Base-by-base conservation (phyloP, 1,140 invertebrate species). In the Linepithema humile region DNA sequence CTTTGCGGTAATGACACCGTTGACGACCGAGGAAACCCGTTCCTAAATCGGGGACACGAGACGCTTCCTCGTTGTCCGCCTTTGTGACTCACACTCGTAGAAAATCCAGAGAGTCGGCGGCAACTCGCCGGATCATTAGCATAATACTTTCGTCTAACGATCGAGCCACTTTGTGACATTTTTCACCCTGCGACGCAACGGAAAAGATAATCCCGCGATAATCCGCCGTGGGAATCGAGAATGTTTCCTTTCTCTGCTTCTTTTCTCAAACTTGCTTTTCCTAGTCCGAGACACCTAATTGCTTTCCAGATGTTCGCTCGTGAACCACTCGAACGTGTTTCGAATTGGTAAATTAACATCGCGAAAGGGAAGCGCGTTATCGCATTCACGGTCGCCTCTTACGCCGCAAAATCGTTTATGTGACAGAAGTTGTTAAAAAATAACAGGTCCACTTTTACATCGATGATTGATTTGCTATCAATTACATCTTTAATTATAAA, bases 61-160 rank as follows among this genome's bases (percentile, higher is more conserved):
- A 86, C 55, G 20, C 23, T 80, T 84, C 85, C 57, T 82, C 38
- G n/a, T 86, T 73, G 65, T 86, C 60, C 48, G 43, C n/a, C 23
- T 32, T 55, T 48, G 64, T 69, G 83, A 69, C 55, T 55, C 59
- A 69, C 60, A 83, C 64, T 82, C 74, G 38, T 20, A 72, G 84
- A 87, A 83, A 78, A 84, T 48, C 85, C 80, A 29, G 53, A 40
- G 17, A 69, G 59, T 3, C 38, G 26, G 45, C 50, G 29, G n/a
- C 17, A 29, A 2, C 35, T 74, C 50, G 26, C 2, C 17, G 43
- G 40, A 35, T 59, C 82, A 1, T 87, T 87, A 65, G 67, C 82
- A 65, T 84, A 69, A 87, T 84, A 78, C 53, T 84, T 70, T 45
- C 40, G 55, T 69, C 10, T 55, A 43, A 64, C 26, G 32, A 85